A percentile compares a stretch with the other conserved stretches of the same genome.
These are phyloP conservation scores for Drosophila navojoa DNA, from an alignment of 1,140 invertebrate species.

Conservation along the genomic window DNA sequence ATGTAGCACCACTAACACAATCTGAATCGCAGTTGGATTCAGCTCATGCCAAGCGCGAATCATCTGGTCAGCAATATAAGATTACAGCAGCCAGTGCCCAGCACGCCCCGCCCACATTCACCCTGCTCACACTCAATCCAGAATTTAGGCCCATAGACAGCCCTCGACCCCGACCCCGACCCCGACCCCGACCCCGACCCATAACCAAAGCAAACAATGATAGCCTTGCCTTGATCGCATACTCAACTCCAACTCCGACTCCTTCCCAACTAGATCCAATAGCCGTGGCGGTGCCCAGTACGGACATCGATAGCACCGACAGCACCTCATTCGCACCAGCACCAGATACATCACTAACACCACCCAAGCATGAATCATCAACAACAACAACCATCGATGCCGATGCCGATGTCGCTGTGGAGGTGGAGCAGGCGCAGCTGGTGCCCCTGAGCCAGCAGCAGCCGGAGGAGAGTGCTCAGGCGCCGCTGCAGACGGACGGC, in stretches of 20 bases:
- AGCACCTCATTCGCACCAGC: conserved; percentile 48
- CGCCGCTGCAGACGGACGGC: conserved; percentile 26
- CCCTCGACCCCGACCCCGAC: conserved; percentile 1
- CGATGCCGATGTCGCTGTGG: conserved; percentile 38
- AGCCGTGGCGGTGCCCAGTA: conserved; percentile 66
- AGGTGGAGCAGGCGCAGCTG: conserved; percentile 73
- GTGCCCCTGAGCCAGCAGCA: conserved; percentile 40
- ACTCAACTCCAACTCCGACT: conserved; percentile 69
- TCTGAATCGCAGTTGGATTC: background rate
- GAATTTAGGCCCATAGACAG: conserved; percentile 4
- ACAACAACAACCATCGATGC: background rate
- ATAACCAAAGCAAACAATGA: conserved; percentile 30
- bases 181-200: background rate
- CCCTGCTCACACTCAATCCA: conserved; percentile 62
- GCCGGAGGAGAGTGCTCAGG: conserved; percentile 23
- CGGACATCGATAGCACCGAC: conserved; percentile 31
- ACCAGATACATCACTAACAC: conserved; percentile 73
- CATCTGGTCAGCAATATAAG: conserved; percentile 25
- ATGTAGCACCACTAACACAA: conserved; percentile 41
- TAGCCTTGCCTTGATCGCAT: conserved; percentile 51
- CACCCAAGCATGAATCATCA: conserved; percentile 61
- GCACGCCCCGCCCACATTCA: conserved; percentile 57
- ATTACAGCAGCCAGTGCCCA: conserved; percentile 54
- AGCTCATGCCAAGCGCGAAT: conserved; percentile 29
- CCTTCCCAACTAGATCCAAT: conserved; percentile 82